Conservation (phyloP, 2,113 vertebrate genomes). For the Elanus axillaris region DNA sequence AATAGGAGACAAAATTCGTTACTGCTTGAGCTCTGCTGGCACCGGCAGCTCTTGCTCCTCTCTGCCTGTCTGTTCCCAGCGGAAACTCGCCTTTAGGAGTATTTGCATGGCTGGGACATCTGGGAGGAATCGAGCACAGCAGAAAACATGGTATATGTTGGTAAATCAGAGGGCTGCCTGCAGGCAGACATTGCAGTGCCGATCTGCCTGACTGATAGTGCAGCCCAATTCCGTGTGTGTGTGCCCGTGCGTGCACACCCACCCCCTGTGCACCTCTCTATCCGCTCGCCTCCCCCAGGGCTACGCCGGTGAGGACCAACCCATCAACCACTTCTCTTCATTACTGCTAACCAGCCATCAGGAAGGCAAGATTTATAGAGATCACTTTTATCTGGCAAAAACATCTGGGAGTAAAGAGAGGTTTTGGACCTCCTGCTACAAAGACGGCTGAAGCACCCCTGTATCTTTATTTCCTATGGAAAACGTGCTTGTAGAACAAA, state of each 20-base stretch:
- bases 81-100: not conserved
- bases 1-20: not conserved
- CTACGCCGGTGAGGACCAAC: not conserved
- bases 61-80: not conserved
- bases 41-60: not conserved
- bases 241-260: not conserved
- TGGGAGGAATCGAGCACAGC: not conserved
- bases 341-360: not conserved
- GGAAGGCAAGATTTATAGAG: not conserved
- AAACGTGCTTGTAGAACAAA: not conserved
- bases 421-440: not conserved
- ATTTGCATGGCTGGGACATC: not conserved
- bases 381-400: not conserved
- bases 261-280: too few species aligned
- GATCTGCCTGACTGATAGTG: too few species aligned
- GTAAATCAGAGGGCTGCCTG: not conserved
- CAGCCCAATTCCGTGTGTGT: accelerated
- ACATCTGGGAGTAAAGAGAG: not conserved
- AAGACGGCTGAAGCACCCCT: not conserved
- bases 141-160: not conserved
- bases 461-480: not conserved
- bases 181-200: accelerated
- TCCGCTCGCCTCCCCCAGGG: not conserved
- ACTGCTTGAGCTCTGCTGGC: accelerated
- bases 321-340: not conserved